Conservation (phyloP, 2,888 invertebrate species). For the Zygogramma bicolorata region DNA sequence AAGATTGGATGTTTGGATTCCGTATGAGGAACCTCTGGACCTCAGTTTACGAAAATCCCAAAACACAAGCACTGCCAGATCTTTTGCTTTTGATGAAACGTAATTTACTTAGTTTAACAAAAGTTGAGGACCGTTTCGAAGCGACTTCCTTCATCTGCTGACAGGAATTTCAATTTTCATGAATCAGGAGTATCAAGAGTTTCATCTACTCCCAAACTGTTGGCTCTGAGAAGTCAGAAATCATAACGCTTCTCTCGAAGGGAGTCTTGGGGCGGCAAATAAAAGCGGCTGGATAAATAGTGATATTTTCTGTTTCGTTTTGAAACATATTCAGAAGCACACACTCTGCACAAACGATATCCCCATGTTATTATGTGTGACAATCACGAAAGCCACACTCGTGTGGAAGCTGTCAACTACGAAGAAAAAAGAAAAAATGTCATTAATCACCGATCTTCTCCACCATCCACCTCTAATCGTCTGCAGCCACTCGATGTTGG, state of each 20-base stretch:
- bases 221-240: constrained; percentile 41
- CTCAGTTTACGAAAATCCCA: constrained; percentile 36
- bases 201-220: constrained; percentile 46
- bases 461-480: too few relatives aligned
- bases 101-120: constrained; percentile 47
- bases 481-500: too few relatives aligned
- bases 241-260: background rate
- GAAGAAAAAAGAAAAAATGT: background rate
- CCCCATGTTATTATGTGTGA: constrained; percentile 22
- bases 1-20: background rate
- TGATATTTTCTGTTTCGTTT: background rate
- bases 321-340: constrained; percentile 19
- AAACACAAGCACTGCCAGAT: constrained; percentile 47
- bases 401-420: background rate
- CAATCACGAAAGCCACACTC: constrained; percentile 26
- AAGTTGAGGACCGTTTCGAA: constrained; percentile 38
- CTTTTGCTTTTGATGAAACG: constrained; percentile 49
- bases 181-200: constrained; percentile 52
- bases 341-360: constrained; percentile 14
- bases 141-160: constrained; percentile 32
- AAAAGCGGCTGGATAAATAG: constrained; percentile 17
- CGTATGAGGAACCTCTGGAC: constrained; percentile 30
- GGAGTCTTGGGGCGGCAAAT: background rate
- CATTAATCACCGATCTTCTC: background rate
- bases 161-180: constrained; percentile 48